Evolutionary conservation across 30 jellyfish, hydroid and myxozoan genomes (phyloP).

Genomic region (Calvadosia cruxmelitensis): DNA sequence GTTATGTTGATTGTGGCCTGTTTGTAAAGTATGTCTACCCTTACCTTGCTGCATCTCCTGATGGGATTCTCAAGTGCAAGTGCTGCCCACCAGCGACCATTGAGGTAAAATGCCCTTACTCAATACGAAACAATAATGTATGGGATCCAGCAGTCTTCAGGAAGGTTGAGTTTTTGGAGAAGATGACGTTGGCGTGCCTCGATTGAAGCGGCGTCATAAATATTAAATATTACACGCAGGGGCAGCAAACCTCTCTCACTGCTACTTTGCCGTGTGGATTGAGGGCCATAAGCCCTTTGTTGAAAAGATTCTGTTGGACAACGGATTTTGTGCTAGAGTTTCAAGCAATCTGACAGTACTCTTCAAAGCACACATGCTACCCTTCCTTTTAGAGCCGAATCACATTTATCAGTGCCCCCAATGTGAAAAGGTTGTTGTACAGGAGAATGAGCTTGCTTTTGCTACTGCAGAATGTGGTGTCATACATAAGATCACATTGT

Average conservation of each 20-base stretch:
- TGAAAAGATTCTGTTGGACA: conserved; percentile 1
- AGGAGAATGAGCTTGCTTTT: conserved; percentile 4
- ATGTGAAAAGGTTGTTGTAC: conserved; percentile 15
- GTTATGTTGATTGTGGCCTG: conserved; percentile 3
- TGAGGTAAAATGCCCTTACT: conserved; percentile 16
- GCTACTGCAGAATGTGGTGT: too few relatives aligned
- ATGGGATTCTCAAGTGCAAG: conserved; percentile 11
- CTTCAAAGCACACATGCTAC: conserved; percentile 11
- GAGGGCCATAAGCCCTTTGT: not conserved
- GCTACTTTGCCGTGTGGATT: conserved; percentile 29
- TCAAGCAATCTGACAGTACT: conserved; percentile 1
- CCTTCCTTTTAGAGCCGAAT: not conserved
- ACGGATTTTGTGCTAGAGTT: not conserved
- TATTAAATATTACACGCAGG: too few relatives aligned
- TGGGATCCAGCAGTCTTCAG: not conserved
- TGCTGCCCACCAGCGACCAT: conserved; percentile 8
- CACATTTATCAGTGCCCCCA: not conserved
- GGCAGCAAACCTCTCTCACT: not conserved
- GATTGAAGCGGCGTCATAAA: too few relatives aligned
- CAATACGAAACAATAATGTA: not conserved
- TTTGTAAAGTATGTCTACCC: conserved; percentile 4
- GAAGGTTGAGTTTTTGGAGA: conserved; percentile 26
- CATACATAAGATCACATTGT: too few relatives aligned
- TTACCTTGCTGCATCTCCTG: conserved; percentile 21
- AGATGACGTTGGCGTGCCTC: too few relatives aligned